Base-by-base conservation (phyloP, 1,140 invertebrate species). In the Zophobas atratus region DNA sequence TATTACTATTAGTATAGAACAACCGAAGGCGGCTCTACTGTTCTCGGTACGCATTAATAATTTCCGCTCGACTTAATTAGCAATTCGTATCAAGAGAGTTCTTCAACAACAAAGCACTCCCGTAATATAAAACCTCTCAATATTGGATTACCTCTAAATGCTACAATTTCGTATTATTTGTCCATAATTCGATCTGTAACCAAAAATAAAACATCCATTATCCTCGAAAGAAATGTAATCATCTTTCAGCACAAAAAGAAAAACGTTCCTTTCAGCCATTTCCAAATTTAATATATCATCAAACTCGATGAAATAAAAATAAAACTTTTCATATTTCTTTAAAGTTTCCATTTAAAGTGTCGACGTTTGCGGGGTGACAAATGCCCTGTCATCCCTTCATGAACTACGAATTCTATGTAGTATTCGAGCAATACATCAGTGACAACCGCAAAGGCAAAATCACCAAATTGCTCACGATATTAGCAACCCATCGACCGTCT, bases 321-420 rank as follows among this genome's bases (percentile, higher is more conserved):
- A 71, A 49, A 73, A 73, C 35, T 73, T 73, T 56, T 73, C 5
- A 73, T 53, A 43, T 67, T 41, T 67, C 39, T 67, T 67, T 67
- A 67, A 67, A 63, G 36, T 63, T 63, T 63, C 57, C 57, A 41
- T 43, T 8, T 32, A 63, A 63, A 67, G 60, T 43, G 39, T 43
- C 38, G 8, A 43, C 60, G 39, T 6, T 63, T 6, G 57, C 36
- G 38, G 20, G 20, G 38, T 63, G 57, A 63, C 57, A 63, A 63
- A 63, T 63, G 57, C 39, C 35, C 57, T 63, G 57, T 63, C 57
- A 63, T 63, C 57, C 39, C 60, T 67, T 67, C 38, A 67, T 43
- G 39, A 67, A 43, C 60, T 67, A 43, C 39, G 49, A 51, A 51
- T 67, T 46, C 38, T 43, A 67, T 41, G 20, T 67, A 43, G 38